Percentiles rank a stretch among this genome's conserved stretches.
These are phyloP conservation scores for Trissoscelio sp. DNA, from an alignment of 2,888 invertebrate genomes.

Conservation along the genomic window DNA sequence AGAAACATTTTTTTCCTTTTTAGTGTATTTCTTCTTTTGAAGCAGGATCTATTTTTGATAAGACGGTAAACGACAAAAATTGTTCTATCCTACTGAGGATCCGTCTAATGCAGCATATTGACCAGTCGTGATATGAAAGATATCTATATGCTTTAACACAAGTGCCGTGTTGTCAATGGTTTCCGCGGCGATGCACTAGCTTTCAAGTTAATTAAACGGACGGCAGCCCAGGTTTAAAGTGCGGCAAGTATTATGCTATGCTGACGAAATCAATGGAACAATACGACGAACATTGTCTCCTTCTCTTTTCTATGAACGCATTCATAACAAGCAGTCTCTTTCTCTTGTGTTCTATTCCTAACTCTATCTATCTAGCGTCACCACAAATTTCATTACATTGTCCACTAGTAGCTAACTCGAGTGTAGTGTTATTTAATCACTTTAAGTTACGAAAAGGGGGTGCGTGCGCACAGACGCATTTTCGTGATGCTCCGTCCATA, in stretches of 20 bases:
- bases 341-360: slow-evolving; percentile 44
- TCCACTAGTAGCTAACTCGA: slow-evolving; percentile 31
- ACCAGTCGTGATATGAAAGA: slow-evolving; percentile 14
- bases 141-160: slow-evolving; percentile 19
- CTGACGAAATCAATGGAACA: slow-evolving; percentile 48
- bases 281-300: slow-evolving; percentile 23
- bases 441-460: slow-evolving; percentile 23
- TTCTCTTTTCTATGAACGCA: slow-evolving; percentile 17
- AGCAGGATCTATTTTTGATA: too few relatives aligned
- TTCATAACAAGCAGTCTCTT: neutral
- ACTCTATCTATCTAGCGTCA: slow-evolving; percentile 64
- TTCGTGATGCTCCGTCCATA: slow-evolving; percentile 19
- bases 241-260: slow-evolving; percentile 42
- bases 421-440: slow-evolving; percentile 28
- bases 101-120: too few relatives aligned
- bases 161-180: slow-evolving; percentile 38
- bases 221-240: slow-evolving; percentile 44
- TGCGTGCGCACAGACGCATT: slow-evolving; percentile 14
- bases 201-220: slow-evolving; percentile 76
- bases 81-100: too few relatives aligned
- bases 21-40: too few relatives aligned
- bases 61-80: too few relatives aligned
- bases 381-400: slow-evolving; percentile 75
- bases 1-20: too few relatives aligned
- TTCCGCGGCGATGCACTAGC: slow-evolving; percentile 63